These are phyloP conservation scores for Meliscaeva auricollis DNA, from an alignment of 2,888 invertebrate genomes.

Conservation along the genomic window DNA sequence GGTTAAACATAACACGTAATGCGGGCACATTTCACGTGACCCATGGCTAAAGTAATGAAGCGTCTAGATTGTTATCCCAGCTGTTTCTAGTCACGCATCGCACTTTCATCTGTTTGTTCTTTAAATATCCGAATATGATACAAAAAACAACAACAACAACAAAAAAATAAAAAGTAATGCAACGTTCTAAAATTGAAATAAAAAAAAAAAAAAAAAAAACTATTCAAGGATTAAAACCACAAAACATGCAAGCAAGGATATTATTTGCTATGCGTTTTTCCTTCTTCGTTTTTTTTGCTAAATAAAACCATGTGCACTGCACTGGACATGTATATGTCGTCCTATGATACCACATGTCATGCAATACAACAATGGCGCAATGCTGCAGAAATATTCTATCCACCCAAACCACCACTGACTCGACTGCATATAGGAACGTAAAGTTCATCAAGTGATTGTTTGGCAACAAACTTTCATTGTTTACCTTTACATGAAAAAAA, in stretches of 20 bases:
- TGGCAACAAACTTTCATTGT: conserved; percentile 7
- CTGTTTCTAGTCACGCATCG: conserved; percentile 48
- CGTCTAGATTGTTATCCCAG: conserved; percentile 52
- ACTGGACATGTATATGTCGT: conserved; percentile 40
- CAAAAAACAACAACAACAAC: not conserved
- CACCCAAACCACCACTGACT: not conserved
- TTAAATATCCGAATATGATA: conserved; percentile 14
- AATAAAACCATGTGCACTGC: conserved; percentile 27
- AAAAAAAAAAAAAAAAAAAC: conserved; percentile 20
- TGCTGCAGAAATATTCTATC: conserved; percentile 13
- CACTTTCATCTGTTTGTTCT: conserved; percentile 21
- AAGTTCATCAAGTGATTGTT: conserved; percentile 59
- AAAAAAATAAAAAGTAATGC: conserved; percentile 34
- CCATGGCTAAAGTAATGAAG: conserved; percentile 28
- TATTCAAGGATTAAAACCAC: conserved; percentile 56
- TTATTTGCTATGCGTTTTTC: conserved; percentile 8
- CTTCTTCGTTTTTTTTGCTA: conserved; percentile 11
- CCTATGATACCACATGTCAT: conserved; percentile 63
- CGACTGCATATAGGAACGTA: conserved; percentile 29
- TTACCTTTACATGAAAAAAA: not conserved
- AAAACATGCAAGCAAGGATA: conserved; percentile 57
- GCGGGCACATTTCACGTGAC: conserved; percentile 10
- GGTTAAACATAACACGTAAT: conserved; percentile 31
- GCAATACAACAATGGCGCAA: conserved; percentile 54
- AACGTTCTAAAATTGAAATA: conserved; percentile 4